A percentile compares a stretch with the other conserved stretches of the same genome.
These are phyloP conservation scores for Melanocharis versteri DNA, from an alignment of 2,113 vertebrate species.

Conservation along the genomic window DNA sequence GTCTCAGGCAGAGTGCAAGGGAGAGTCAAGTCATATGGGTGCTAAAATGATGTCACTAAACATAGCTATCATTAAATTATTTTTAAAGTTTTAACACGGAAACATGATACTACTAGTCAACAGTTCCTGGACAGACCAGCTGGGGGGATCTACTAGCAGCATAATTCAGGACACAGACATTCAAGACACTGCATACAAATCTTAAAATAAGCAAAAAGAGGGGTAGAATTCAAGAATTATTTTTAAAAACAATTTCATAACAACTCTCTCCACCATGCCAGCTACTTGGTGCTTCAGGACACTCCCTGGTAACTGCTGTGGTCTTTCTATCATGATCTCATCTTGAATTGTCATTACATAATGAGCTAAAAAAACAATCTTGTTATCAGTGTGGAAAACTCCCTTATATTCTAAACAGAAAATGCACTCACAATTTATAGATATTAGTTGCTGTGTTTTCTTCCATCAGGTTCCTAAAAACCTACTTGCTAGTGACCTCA, in stretches of 20 bases:
- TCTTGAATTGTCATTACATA: slow-evolving; percentile 7
- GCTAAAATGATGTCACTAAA: slow-evolving; percentile 42
- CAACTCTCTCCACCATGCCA: not conserved
- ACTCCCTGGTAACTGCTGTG: not conserved
- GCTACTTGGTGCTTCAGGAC: not conserved
- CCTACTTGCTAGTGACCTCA: not conserved
- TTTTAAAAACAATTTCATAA: slow-evolving; percentile 47
- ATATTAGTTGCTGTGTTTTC: not conserved
- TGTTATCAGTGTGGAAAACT: not conserved
- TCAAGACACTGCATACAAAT: not conserved
- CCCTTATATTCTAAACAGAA: not conserved
- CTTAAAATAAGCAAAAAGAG: slow-evolving; percentile 52
- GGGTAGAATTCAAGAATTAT: slow-evolving; percentile 21
- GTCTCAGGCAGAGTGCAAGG: not conserved
- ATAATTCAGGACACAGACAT: not conserved
- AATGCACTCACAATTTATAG: not conserved
- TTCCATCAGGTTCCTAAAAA: not conserved
- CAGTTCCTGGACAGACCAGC: not conserved
- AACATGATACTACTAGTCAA: not conserved
- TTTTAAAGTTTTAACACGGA: slow-evolving; percentile 12
- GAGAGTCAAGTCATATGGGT: not conserved
- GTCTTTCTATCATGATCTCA: not conserved
- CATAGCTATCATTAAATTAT: slow-evolving; percentile 30
- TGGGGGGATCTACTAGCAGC: not conserved
- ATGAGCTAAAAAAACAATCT: not conserved